Base-by-base conservation (phyloP, 2,888 invertebrate species). In the Drosophila buzzatii region DNA sequence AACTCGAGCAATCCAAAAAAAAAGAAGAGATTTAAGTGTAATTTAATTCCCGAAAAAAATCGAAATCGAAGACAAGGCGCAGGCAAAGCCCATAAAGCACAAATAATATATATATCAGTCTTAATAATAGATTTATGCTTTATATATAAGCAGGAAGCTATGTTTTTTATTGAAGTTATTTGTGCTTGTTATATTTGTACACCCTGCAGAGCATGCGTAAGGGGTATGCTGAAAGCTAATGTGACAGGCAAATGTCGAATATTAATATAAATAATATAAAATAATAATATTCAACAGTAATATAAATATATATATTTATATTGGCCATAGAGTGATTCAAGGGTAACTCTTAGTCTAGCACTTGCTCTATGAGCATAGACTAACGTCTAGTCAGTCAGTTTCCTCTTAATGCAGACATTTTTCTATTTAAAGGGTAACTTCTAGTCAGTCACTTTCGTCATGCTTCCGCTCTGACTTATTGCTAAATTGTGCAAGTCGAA, bases 1-100 rank as follows among this genome's bases (percentile, higher is more conserved):
- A 65, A 55, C 52, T 35, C 55, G 73, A 68, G 39, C 20, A 23
- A 68, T 53, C 52, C 33, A 31, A 6, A 55, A 41, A 55, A 23
- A 35, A 44, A 42, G n/a, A 39, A 16, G 8, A 41, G 8, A 41
- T n/a, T n/a, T 12, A 18, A 55, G 23, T 37, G 35, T 16, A 53
- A 37, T 37, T 53, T 31, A 41, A 55, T 20, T 16, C 33, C 35
- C 35, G 0, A 41, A 49, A 33, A 27, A 39, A n/a, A 14, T 8
- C 56, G 35, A 37, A 39, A 53, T 53, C 14, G 23, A 58, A 49
- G 52, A 12, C 31, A 45, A 45, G 18, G 10, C 31, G 2, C 14
- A 56, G 18, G 16, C 56, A 20, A 47, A 47, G 31, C 35, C 35
- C 23, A 23, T 14, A 20, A 42, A 20, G 18, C 9, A 2, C 12